A percentile compares a stretch with the other conserved stretches of the same genome.
These are phyloP conservation scores for Hirudinaria manillensis DNA, from an alignment of 2,888 invertebrate species.

Conservation along the genomic window DNA sequence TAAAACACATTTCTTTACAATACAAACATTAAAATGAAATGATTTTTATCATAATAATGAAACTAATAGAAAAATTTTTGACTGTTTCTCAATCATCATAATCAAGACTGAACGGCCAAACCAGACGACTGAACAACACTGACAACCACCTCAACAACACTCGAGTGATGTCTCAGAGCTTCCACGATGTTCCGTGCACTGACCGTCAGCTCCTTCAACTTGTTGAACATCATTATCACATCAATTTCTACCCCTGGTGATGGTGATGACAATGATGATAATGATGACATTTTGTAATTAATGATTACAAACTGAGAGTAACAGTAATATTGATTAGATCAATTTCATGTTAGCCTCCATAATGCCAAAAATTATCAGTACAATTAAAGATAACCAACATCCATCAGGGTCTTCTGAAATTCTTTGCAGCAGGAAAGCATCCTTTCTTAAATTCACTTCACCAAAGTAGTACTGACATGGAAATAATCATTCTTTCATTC, in stretches of 20 bases:
- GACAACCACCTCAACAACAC: slow-evolving; percentile 31
- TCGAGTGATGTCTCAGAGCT: slow-evolving; percentile 31
- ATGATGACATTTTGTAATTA: slow-evolving; percentile 22
- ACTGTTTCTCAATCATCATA: no score
- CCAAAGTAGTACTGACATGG: slow-evolving; percentile 38
- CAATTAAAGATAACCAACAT: slow-evolving; percentile 30
- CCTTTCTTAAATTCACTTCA: slow-evolving; percentile 36
- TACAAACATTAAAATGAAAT: no score
- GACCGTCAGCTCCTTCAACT: slow-evolving; percentile 31
- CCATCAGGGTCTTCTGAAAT: slow-evolving; percentile 30
- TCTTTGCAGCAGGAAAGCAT: slow-evolving; percentile 33
- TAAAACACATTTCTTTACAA: no score
- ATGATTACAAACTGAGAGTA: background rate
- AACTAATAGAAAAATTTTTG: no score
- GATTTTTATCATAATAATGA: no score
- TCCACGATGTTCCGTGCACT: slow-evolving; percentile 22
- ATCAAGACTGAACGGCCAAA: no score
- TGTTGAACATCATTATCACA: slow-evolving; percentile 35
- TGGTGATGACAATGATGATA: background rate
- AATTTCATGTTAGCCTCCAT: background rate
- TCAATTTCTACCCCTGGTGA: slow-evolving; percentile 23
- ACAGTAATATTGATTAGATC: background rate
- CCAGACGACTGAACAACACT: no score
- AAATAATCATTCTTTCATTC: background rate
- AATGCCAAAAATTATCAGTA: background rate